Base-by-base conservation (phyloP, 2,797 vertebrate species). In the Tapera naevia region DNA sequence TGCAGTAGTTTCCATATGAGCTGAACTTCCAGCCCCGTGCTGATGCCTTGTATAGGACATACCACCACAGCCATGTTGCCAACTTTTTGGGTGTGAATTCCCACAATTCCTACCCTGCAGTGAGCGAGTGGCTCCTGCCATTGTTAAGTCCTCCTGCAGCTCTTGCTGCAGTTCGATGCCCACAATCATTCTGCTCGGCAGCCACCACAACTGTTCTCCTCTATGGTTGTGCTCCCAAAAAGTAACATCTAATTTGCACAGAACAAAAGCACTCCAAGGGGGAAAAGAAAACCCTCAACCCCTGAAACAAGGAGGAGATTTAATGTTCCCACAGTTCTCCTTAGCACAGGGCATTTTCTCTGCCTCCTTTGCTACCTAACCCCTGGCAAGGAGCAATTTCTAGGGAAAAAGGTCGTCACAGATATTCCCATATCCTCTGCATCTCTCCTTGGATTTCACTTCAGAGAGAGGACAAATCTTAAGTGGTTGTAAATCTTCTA, bases 401-500 rank as follows among this genome's bases (percentile, higher is more conserved):
- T 66, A 70, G 23, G 51, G 50, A 4, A 53, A 89, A 84, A 81
- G 43, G 39, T 62, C 9, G 4, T 60, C 33, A n/a, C 66, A 92
- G 51, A 92, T 66, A 86, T 95, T 89, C 62, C 46, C 64, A 17
- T 95, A 81, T 92, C 87, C 73, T 92, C 75, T 60, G 64, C 64
- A 91, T 86, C 66, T 93, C 91, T 96, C 80, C 85, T 96, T 96
- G 60, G 78, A 84, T 96, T 96, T 96, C 93, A 91, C 64, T 94
- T 93, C 80, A 92, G 91, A 82, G 53, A 61, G 53, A 9, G 32
- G 3, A 81, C 70, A 94, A 89, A 81, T 79, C 82, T 93, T 92
- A 84, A 17, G 11, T 90, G 80, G 56, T 45, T 86, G 16, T 85
- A 95, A 94, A 95, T 96, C 93, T 86, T 46, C 17, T 19, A n/a